phyloP scores from a whole-genome alignment of 2,888 invertebrate species.

The Drosophila differens region DNA sequence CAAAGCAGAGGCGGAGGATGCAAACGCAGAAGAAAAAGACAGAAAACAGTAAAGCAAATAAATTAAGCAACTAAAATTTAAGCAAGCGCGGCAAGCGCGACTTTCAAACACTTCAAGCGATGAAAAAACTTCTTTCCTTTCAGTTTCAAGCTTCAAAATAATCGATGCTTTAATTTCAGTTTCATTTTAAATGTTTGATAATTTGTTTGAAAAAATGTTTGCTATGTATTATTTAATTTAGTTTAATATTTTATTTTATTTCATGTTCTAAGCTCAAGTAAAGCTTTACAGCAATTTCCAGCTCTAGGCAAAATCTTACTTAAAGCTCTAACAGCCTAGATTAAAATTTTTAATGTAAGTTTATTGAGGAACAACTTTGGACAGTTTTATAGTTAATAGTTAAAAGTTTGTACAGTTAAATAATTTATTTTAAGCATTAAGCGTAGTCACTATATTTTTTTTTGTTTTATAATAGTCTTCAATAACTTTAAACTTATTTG shows the following conservation, averaged over 20 bases:
- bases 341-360: background rate
- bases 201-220: background rate
- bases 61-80: constrained; percentile 3
- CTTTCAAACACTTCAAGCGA: constrained; percentile 1
- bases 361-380: background rate
- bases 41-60: constrained; percentile 6
- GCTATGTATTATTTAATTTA: background rate
- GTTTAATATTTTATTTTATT: background rate
- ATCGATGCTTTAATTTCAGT: too few species aligned
- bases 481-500: background rate
- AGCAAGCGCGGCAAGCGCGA: background rate
- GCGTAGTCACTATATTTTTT: accelerated
- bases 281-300: background rate
- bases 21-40: background rate
- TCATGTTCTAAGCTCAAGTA: background rate
- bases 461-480: background rate
- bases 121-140: background rate
- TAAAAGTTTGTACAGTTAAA: background rate
- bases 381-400: background rate
- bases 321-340: background rate
- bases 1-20: background rate
- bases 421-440: background rate
- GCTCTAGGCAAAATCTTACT: background rate
- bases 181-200: background rate
- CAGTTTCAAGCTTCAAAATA: background rate